Percentiles rank a stretch among this genome's conserved stretches.
These are phyloP conservation scores for Pantherophis guttatus DNA, from an alignment of 2,113 vertebrate species.

Conservation along the genomic window DNA sequence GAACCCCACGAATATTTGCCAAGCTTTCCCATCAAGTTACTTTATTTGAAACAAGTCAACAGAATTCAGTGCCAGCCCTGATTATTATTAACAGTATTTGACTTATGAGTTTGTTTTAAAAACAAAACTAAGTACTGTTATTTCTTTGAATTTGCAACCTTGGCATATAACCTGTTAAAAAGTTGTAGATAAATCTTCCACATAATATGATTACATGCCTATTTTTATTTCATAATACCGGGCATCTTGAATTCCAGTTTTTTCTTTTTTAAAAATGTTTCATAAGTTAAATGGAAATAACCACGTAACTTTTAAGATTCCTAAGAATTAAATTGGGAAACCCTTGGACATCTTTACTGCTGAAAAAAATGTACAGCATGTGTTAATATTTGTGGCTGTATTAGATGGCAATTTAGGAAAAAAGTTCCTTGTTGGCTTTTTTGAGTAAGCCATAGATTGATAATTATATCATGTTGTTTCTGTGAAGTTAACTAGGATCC, in stretches of 20 bases:
- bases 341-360: constrained; percentile 60
- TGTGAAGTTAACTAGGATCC: constrained; percentile 63
- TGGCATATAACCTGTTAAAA: constrained; percentile 63
- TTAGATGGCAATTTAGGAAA: constrained; percentile 57
- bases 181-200: constrained; percentile 63
- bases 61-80: constrained; percentile 89
- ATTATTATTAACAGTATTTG: constrained; percentile 87
- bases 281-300: constrained; percentile 60
- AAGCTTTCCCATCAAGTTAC: constrained; percentile 81
- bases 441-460: constrained; percentile 64
- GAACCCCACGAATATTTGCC: constrained; percentile 88
- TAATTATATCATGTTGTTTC: constrained; percentile 61
- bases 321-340: constrained; percentile 60
- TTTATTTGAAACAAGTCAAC: constrained; percentile 88
- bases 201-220: constrained; percentile 61
- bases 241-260: constrained; percentile 69
- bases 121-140: constrained; percentile 57
- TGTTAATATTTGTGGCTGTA: constrained; percentile 66
- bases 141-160: constrained; percentile 61
- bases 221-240: constrained; percentile 67
- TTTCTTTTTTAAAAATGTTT: constrained; percentile 67
- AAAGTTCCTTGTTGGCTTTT: constrained; percentile 50
- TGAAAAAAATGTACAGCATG: constrained; percentile 62
- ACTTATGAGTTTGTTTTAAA: constrained; percentile 55
- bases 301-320: constrained; percentile 19